phyloP scores from a whole-genome alignment of 2,797 vertebrate genomes.

The Tokudaia muenninki region DNA sequence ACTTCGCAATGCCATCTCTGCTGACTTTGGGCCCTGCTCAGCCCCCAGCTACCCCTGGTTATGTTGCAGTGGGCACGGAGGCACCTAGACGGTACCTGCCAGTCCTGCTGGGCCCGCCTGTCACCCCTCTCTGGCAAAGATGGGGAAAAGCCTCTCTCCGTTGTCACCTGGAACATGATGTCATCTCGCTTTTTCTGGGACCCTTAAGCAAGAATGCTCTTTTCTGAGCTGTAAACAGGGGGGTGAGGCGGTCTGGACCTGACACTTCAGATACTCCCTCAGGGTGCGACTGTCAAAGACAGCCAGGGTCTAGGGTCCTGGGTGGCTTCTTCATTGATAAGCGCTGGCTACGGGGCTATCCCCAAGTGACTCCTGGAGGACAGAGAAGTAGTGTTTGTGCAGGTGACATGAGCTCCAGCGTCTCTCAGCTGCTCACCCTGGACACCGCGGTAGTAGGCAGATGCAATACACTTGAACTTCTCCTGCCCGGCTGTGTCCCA shows the following conservation, averaged over 20 bases:
- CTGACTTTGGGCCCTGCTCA: neutral
- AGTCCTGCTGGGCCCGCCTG: neutral
- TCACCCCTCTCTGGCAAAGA: neutral
- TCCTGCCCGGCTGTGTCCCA: conserved; percentile 98
- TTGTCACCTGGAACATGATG: neutral
- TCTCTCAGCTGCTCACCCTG: conserved; percentile 89
- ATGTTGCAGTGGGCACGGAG: neutral
- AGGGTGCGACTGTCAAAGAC: neutral
- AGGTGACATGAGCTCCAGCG: neutral
- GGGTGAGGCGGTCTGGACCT: neutral
- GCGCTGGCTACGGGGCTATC: neutral
- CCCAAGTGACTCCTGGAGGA: neutral
- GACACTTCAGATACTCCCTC: neutral
- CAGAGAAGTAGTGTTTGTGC: neutral
- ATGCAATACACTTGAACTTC: conserved; percentile 97
- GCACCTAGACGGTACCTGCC: neutral
- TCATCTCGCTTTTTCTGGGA: neutral
- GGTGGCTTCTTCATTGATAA: neutral
- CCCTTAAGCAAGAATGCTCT: neutral
- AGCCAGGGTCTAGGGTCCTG: neutral
- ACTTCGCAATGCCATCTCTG: neutral
- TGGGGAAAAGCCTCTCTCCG: neutral
- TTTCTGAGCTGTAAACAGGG: neutral
- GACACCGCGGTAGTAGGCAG: conserved; percentile 95
- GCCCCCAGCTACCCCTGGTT: neutral